phyloP scores from a whole-genome alignment of 2,888 invertebrate genomes.

The Notocelia uddmanniana region DNA sequence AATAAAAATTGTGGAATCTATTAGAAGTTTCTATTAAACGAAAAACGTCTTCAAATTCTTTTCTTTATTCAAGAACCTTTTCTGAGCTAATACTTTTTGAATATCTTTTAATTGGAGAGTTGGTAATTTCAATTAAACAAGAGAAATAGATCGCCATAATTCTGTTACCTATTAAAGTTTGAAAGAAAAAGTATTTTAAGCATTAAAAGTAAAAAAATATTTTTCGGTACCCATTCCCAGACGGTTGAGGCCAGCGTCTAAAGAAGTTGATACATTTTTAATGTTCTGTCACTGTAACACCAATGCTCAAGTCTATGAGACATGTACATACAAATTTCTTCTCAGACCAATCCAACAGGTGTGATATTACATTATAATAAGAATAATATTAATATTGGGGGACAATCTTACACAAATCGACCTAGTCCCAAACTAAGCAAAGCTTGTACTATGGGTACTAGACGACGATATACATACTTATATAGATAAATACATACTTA shows the following conservation, averaged over 20 bases:
- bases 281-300: too few species aligned
- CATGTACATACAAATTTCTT: too few species aligned
- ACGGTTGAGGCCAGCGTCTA: not conserved
- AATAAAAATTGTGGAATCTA: slow-evolving; percentile 30
- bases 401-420: too few species aligned
- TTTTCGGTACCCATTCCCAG: not conserved
- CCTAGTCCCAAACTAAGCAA: too few species aligned
- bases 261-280: too few species aligned
- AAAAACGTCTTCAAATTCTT: slow-evolving; percentile 28
- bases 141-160: not conserved
- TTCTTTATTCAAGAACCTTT: slow-evolving; percentile 25
- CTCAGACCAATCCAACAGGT: too few species aligned
- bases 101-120: slow-evolving; percentile 33
- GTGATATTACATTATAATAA: too few species aligned
- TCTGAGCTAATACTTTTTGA: slow-evolving; percentile 29
- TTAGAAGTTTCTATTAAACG: slow-evolving; percentile 27
- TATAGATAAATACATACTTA: too few species aligned
- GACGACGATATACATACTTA: too few species aligned
- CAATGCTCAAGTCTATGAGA: too few species aligned
- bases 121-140: slow-evolving; percentile 31
- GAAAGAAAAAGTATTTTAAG: not conserved
- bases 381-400: too few species aligned
- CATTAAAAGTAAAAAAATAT: not conserved
- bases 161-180: slow-evolving; percentile 1
- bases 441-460: too few species aligned